phyloP scores from a whole-genome alignment of 2,888 invertebrate species.

The Allolobophora icterica region DNA sequence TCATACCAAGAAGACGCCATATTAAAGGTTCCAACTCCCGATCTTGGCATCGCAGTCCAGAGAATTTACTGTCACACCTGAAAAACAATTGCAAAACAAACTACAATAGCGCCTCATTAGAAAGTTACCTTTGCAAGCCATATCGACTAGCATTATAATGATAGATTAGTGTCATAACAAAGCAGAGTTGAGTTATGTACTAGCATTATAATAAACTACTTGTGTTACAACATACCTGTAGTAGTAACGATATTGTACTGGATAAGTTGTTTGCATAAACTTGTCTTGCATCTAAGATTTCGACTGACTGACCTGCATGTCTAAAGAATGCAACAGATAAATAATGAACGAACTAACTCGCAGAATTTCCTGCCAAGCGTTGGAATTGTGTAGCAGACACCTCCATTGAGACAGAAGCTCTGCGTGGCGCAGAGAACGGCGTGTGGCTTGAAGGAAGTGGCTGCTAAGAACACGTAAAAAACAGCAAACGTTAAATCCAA shows the following conservation, averaged over 20 bases:
- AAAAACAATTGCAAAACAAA: conserved; percentile 9
- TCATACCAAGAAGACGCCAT: neutral
- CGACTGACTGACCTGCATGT: neutral
- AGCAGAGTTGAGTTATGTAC: too few relatives aligned
- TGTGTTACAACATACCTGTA: too few relatives aligned
- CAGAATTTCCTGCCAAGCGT: conserved; percentile 31
- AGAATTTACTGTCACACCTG: conserved; percentile 35
- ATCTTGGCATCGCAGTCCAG: conserved; percentile 37
- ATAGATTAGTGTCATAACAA: too few relatives aligned
- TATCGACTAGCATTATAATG: neutral
- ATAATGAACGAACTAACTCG: conserved; percentile 22
- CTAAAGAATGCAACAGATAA: neutral
- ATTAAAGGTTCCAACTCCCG: neutral
- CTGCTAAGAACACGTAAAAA: neutral
- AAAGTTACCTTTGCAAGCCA: neutral
- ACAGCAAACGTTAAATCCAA: too few relatives aligned
- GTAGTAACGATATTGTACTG: too few relatives aligned
- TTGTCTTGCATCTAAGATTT: neutral
- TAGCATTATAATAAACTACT: too few relatives aligned
- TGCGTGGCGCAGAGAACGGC: conserved; percentile 20
- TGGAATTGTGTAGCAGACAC: conserved; percentile 30
- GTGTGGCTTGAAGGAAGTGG: neutral
- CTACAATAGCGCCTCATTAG: neutral
- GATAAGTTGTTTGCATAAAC: neutral
- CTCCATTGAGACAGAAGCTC: conserved; percentile 38